Conservation (phyloP, 2,797 vertebrate species). For the Phalloptychus januarius region DNA sequence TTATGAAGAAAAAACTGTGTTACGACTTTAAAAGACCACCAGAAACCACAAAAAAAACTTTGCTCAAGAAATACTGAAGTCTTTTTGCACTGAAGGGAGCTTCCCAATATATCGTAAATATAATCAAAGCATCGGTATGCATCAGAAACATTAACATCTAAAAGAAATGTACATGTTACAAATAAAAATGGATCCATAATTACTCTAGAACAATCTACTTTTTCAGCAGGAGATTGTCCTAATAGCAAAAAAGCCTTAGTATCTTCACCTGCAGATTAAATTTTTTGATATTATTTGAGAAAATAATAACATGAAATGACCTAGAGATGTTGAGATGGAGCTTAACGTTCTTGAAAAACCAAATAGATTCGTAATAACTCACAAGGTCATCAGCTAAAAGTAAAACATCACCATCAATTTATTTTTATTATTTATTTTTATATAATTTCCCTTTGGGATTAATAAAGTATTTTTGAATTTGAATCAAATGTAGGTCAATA, state of each 20-base stretch:
- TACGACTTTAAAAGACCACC: not conserved
- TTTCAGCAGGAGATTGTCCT: not conserved
- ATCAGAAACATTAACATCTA: not conserved
- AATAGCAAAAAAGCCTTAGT: not conserved
- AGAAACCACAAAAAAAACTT: not conserved
- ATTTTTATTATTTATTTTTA: no score
- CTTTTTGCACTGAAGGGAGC: not conserved
- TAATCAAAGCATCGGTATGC: not conserved
- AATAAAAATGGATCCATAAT: not conserved
- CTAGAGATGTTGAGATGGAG: not conserved
- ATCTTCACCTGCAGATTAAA: not conserved
- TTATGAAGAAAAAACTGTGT: not conserved
- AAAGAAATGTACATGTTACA: not conserved
- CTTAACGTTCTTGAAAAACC: not conserved
- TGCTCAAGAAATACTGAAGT: not conserved
- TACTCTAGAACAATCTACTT: not conserved
- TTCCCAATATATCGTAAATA: no score
- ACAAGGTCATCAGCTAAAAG: not conserved
- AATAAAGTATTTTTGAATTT: no score
- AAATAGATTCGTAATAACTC: not conserved
- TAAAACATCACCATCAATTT: not conserved
- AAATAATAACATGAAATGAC: not conserved
- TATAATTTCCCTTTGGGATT: no score
- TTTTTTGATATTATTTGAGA: not conserved
- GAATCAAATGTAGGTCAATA: not conserved